A percentile compares a stretch with the other conserved stretches of the same genome.
Evolutionary conservation across 2,797 vertebrate genomes (phyloP).

Genomic region (Glyptemys insculpta): DNA sequence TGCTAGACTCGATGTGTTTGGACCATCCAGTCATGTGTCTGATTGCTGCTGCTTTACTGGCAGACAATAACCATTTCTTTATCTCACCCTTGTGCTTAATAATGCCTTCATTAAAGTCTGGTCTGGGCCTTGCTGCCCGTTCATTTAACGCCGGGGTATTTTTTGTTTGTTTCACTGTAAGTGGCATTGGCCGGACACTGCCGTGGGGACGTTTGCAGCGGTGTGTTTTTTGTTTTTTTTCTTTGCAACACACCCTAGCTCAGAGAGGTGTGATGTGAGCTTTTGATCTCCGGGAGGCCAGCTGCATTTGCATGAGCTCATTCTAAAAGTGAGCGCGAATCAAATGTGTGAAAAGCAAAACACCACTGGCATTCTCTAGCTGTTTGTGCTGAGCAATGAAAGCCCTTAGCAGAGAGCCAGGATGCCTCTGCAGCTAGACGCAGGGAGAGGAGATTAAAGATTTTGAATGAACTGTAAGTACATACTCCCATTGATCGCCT

Average conservation of each 20-base stretch:
- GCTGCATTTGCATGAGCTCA: background rate
- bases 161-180: background rate
- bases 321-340: constrained; percentile 1
- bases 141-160: background rate
- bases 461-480: constrained; percentile 33
- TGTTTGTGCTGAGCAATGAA: background rate
- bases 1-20: background rate
- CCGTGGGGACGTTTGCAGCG: background rate
- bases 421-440: background rate
- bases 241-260: background rate
- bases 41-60: background rate
- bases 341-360: constrained; percentile 28
- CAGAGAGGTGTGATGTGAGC: background rate
- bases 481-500: background rate
- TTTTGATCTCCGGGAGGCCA: background rate
- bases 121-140: background rate
- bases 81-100: background rate
- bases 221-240: background rate
- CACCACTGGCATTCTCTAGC: background rate
- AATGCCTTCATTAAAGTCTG: background rate
- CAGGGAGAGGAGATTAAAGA: background rate
- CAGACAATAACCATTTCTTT: background rate
- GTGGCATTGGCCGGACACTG: background rate
- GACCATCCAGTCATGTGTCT: background rate
- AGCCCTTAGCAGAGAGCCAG: background rate